phyloP scores from a whole-genome alignment of 1,140 invertebrate species.

The Laupala kohalensis region DNA sequence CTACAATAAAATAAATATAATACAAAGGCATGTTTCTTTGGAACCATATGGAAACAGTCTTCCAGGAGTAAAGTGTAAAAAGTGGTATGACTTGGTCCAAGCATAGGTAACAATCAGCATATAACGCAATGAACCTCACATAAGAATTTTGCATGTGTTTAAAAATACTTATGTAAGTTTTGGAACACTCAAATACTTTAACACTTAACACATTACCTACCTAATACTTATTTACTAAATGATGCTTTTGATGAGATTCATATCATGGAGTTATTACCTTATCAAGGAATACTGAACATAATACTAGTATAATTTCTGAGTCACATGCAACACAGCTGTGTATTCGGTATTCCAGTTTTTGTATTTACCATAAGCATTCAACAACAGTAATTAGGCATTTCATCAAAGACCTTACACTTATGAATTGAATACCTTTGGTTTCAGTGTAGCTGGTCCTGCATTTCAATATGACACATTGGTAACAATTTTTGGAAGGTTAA shows the following conservation, averaged over 20 bases:
- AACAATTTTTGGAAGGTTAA: background rate
- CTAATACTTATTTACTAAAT: background rate
- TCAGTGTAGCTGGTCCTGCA: no score
- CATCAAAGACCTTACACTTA: no score
- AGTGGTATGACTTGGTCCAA: background rate
- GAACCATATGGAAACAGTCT: background rate
- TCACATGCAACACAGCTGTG: no score
- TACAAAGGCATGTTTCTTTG: background rate
- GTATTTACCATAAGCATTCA: no score
- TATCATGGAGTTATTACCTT: background rate
- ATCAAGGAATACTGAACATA: background rate
- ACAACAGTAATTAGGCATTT: no score
- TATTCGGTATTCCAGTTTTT: no score
- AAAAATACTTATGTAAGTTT: background rate
- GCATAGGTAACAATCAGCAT: background rate
- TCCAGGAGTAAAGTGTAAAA: background rate
- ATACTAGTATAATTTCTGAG: background rate
- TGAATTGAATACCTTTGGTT: no score
- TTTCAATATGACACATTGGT: no score
- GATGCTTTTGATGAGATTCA: background rate
- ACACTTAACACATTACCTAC: background rate
- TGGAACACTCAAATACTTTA: background rate
- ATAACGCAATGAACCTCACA: background rate
- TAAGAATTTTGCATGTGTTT: background rate
- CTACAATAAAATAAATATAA: background rate